Conservation (phyloP, 1,140 invertebrate species). For the Aphaenogaster floridana region DNA sequence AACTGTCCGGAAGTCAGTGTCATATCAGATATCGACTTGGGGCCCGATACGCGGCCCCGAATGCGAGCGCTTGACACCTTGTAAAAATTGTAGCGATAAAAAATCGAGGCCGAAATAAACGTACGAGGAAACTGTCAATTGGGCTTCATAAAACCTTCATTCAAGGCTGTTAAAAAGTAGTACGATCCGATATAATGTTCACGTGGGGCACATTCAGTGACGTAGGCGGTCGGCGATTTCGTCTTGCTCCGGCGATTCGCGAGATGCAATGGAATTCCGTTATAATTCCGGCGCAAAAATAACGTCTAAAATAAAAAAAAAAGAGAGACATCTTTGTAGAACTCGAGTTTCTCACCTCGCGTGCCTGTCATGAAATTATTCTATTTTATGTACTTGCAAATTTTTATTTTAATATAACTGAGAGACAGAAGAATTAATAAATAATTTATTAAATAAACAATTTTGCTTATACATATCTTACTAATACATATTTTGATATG, state of each 20-base stretch:
- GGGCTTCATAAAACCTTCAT: conserved; percentile 67
- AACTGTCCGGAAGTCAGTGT: not conserved
- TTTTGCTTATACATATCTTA: not conserved
- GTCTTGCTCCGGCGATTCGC: conserved; percentile 52
- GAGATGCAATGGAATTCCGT: conserved; percentile 60
- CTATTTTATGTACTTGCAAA: not conserved
- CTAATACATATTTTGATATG: not conserved
- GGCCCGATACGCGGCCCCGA: not conserved
- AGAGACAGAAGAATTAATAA: not conserved
- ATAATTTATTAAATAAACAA: conserved; percentile 19
- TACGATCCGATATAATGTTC: conserved; percentile 47
- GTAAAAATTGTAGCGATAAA: conserved; percentile 55
- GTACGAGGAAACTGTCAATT: conserved; percentile 72
- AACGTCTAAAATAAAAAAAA: conserved; percentile 17
- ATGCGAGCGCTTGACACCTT: not conserved
- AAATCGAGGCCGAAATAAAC: conserved; percentile 67
- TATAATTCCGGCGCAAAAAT: conserved; percentile 45
- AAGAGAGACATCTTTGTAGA: not conserved
- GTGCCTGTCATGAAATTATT: not conserved
- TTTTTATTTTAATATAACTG: not conserved
- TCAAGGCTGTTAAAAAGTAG: conserved; percentile 74
- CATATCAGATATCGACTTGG: not conserved
- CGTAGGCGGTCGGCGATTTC: conserved; percentile 43
- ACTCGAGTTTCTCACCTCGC: not conserved
- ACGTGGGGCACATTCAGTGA: conserved; percentile 48